phyloP scores from a whole-genome alignment of 2,888 invertebrate genomes.

The Nyleta sp. region DNA sequence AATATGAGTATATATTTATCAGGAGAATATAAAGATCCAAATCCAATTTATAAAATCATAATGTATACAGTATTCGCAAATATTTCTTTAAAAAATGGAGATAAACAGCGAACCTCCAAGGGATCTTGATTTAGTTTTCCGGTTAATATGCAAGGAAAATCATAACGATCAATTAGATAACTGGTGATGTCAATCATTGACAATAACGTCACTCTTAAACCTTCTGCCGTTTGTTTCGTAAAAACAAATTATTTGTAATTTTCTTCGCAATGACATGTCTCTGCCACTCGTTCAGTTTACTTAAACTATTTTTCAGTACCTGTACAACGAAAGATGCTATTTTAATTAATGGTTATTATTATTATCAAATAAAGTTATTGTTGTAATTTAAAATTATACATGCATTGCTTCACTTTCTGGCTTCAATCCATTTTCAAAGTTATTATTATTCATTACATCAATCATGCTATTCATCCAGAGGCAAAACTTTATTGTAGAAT shows the following conservation, averaged over 20 bases:
- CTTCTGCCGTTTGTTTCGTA: slow-evolving; percentile 16
- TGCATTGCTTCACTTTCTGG: background rate
- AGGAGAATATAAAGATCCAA: background rate
- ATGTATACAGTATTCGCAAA: background rate
- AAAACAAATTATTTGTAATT: slow-evolving; percentile 1
- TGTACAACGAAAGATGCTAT: background rate
- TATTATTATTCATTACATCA: background rate
- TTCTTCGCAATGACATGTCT: background rate
- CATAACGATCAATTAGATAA: slow-evolving; percentile 7
- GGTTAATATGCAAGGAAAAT: background rate
- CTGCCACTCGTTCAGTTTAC: slow-evolving; percentile 27
- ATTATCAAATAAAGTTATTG: too few species aligned
- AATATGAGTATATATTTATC: background rate
- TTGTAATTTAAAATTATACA: background rate
- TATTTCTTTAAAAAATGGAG: slow-evolving; percentile 7
- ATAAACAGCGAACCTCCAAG: slow-evolving; percentile 13
- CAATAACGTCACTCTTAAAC: slow-evolving; percentile 20
- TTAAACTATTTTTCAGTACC: slow-evolving; percentile 24
- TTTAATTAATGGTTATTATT: background rate
- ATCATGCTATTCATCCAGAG: background rate
- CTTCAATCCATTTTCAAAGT: background rate
- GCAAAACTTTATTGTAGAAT: background rate
- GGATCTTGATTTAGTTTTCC: slow-evolving; percentile 50
- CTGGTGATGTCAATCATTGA: slow-evolving; percentile 9
- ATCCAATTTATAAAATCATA: background rate